Conservation (phyloP, 2,888 invertebrate genomes). For the Odontomyia ornata region DNA sequence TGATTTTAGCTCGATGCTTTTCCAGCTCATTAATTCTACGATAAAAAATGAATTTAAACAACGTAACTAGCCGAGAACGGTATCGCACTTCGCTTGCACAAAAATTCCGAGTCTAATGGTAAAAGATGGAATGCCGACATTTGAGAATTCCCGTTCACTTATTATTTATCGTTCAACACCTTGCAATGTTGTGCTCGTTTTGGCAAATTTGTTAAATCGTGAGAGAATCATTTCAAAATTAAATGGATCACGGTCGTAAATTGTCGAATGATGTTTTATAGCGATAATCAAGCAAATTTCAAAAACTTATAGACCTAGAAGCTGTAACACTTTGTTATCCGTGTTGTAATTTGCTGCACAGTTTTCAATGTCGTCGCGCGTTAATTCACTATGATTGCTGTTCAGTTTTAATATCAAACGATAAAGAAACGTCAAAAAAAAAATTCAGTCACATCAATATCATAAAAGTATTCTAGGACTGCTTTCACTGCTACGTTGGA, state of each 20-base stretch:
- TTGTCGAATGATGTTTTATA: constrained; percentile 87
- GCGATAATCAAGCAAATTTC: constrained; percentile 88
- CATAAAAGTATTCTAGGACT: constrained; percentile 70
- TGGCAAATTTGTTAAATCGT: constrained; percentile 84
- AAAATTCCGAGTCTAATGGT: no score
- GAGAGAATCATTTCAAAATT: constrained; percentile 92
- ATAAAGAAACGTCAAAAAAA: constrained; percentile 63
- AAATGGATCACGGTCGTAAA: constrained; percentile 88
- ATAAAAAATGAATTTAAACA: no score
- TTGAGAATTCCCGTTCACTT: no score
- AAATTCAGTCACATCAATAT: constrained; percentile 59
- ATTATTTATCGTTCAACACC: constrained; percentile 80
- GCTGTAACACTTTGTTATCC: constrained; percentile 76
- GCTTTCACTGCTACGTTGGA: constrained; percentile 70
- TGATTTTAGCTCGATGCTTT: no score
- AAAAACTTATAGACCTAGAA: constrained; percentile 81
- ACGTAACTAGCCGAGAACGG: no score
- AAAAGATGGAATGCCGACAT: no score
- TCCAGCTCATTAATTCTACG: no score
- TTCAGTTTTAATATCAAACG: constrained; percentile 66
- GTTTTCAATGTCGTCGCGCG: constrained; percentile 65
- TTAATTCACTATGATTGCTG: constrained; percentile 65
- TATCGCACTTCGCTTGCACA: no score
- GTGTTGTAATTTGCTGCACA: constrained; percentile 67
- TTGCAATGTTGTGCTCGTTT: constrained; percentile 74